These are phyloP conservation scores for Oncorhynchus nerka DNA, from an alignment of 2,113 vertebrate species.

Conservation along the genomic window DNA sequence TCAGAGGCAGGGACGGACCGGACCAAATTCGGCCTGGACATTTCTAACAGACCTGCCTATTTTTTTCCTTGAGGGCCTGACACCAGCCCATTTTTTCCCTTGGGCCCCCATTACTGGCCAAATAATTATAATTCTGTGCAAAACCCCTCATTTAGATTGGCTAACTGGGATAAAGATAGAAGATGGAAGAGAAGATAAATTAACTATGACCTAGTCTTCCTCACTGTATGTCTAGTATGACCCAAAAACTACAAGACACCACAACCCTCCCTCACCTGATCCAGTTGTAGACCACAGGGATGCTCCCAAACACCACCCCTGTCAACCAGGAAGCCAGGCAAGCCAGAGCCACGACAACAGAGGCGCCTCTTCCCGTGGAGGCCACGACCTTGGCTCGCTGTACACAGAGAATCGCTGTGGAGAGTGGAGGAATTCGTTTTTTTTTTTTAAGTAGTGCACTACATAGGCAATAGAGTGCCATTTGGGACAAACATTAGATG, in stretches of 20 bases:
- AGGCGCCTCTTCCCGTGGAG: conserved; percentile 34
- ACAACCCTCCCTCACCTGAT: conserved; percentile 53
- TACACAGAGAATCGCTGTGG: conserved; percentile 64
- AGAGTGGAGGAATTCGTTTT: not conserved
- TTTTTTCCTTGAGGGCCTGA: no score
- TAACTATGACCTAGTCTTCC: no score
- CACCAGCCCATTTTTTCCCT: not conserved
- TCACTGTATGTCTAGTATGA: no score
- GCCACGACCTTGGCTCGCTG: conserved; percentile 50
- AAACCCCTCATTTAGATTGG: no score
- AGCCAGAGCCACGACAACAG: conserved; percentile 40
- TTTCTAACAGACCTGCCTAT: no score
- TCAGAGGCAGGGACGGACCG: not conserved
- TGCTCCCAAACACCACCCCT: conserved; percentile 65
- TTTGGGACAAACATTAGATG: no score
- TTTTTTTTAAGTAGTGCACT: no score
- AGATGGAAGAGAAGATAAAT: no score
- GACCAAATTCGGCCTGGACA: not conserved
- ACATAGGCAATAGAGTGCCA: no score
- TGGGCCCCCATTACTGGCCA: no score
- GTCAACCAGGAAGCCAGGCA: conserved; percentile 67
- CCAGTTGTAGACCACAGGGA: conserved; percentile 71
- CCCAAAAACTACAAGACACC: no score
- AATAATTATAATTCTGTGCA: not conserved
- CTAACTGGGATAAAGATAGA: no score